A percentile compares a stretch with the other conserved stretches of the same genome.
These are phyloP conservation scores for Dascillus cervinus DNA, from an alignment of 2,888 invertebrate genomes.

Conservation along the genomic window DNA sequence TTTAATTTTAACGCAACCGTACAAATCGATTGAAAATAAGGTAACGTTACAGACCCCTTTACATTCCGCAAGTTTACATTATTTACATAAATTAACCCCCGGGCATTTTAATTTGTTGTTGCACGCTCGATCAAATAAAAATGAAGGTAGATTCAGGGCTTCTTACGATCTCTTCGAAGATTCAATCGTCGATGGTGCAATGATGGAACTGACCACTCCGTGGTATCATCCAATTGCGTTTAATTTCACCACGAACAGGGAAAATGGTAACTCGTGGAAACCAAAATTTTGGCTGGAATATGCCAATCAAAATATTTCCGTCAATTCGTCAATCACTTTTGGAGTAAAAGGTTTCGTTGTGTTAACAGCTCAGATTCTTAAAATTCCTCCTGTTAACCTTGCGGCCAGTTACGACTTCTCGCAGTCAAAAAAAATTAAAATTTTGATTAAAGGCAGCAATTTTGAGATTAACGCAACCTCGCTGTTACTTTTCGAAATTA, in stretches of 20 bases:
- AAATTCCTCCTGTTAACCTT: no score
- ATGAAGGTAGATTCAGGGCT: constrained; percentile 4
- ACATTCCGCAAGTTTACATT: constrained; percentile 4
- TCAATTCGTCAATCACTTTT: no score
- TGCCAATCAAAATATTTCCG: no score
- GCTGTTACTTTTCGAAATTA: no score
- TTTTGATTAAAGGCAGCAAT: no score
- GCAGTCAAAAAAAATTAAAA: no score
- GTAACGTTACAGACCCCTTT: constrained; percentile 7
- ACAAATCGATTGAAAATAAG: constrained; percentile 5
- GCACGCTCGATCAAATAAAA: constrained; percentile 3
- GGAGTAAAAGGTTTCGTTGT: no score
- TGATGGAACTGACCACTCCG: constrained; percentile 4
- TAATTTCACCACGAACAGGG: constrained; percentile 4
- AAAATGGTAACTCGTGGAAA: constrained; percentile 3
- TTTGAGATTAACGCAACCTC: no score
- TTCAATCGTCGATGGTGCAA: constrained; percentile 2
- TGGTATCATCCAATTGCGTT: constrained; percentile 7
- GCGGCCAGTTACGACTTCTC: no score
- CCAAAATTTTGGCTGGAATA: constrained; percentile 6
- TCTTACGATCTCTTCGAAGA: constrained; percentile 3
- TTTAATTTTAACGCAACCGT: constrained; percentile 6
- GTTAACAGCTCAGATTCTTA: no score
- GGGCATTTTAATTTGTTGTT: constrained; percentile 2
- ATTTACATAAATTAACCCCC: constrained; percentile 6